Conservation (phyloP, 2,113 vertebrate genomes). For the Caranx ignobilis region DNA sequence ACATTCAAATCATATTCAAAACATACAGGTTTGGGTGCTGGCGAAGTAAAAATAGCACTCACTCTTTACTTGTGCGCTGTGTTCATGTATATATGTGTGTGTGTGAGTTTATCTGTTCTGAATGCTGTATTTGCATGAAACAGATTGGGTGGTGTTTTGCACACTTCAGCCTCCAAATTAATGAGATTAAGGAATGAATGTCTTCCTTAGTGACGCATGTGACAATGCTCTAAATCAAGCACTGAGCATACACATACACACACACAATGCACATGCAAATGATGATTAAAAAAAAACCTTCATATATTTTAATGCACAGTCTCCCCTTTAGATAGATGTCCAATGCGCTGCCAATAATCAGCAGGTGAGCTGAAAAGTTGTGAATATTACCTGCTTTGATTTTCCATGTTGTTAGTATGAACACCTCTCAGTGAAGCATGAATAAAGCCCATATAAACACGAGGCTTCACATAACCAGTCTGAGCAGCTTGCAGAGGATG, state of each 20-base stretch:
- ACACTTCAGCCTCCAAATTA: conserved; percentile 6
- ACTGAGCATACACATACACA: not conserved
- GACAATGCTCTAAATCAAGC: not conserved
- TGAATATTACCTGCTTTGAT: not conserved
- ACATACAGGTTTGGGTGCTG: not conserved
- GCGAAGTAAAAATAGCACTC: not conserved
- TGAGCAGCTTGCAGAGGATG: not conserved
- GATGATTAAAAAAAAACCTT: not conserved
- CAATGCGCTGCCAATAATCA: not conserved
- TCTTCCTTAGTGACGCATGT: not conserved
- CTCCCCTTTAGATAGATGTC: not conserved
- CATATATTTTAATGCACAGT: not conserved
- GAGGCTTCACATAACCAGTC: conserved; percentile 41
- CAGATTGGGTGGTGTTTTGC: not conserved
- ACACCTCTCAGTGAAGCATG: conserved; percentile 37
- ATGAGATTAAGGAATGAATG: conserved; percentile 27
- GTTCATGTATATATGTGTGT: not conserved
- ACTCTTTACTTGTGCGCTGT: not conserved
- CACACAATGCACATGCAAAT: not conserved
- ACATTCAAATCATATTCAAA: conserved; percentile 60
- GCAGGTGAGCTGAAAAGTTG: conserved; percentile 5
- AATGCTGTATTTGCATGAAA: not conserved
- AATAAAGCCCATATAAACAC: conserved; percentile 31
- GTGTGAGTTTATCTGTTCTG: not conserved
- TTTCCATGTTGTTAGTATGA: conserved; percentile 41